Evolutionary conservation across 2,113 vertebrate species (phyloP), one percentile per base, ranked within the genome.

Genomic region (Daubentonia madagascariensis): DNA sequence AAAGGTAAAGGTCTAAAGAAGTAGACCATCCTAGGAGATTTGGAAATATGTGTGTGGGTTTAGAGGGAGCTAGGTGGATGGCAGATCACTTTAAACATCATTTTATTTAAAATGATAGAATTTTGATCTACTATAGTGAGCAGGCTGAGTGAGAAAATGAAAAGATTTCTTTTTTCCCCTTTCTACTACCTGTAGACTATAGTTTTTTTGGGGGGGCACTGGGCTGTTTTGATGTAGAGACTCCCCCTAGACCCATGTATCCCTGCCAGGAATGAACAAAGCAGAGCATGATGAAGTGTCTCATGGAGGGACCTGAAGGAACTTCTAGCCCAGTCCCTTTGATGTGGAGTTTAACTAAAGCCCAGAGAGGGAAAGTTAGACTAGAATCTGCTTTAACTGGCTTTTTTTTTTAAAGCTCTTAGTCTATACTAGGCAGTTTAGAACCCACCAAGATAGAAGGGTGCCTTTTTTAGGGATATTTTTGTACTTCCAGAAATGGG

Each of bases 31-130:
- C 43, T 3, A 37, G 59, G 81, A 90, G 70, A 76, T 61, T 18
- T 93, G 59, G 57, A 73, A 32, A 20, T 43, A 9, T 7, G 9
- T 61, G 7, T 83, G n/a, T 11, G 54, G 23, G 30, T 50, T 68
- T 88, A 90, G 57, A 83, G 40, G 76, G 59, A 90, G 50, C 54
- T 54, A 37, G 35, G 20, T 73, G n/a, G 23, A 59, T 63, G 35
- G 32, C 48, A 65, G 43, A 52, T 43, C 65, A 59, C 50, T 96
- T 91, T 67, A 92, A 65, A 43, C 17, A 67, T 88, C 17, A 35
- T 35, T 85, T 85, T 83, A n/a, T 54, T 93, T 95, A 85, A 97
- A 95, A 67, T 61, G 14, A 70, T 45, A 72, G 45, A 87, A 68
- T 63, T 76, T 85, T 63, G 50, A 90, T 87, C 7, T 57, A 43